phyloP scores from a whole-genome alignment of 2,797 vertebrate genomes.

The Peromyscus melanophrys region DNA sequence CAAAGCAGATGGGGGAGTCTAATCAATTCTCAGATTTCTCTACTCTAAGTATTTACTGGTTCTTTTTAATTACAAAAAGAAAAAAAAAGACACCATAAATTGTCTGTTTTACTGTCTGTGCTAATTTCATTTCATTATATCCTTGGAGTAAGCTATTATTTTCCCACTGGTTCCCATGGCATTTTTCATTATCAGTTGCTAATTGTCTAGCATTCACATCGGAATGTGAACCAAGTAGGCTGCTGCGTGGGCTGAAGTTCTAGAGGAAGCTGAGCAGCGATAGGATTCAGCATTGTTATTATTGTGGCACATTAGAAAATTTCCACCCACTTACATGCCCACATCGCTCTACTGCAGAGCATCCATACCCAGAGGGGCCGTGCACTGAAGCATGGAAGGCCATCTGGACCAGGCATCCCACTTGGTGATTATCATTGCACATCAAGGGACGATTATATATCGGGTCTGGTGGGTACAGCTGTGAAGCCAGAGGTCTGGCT shows the following conservation, averaged over 20 bases:
- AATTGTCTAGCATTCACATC: constrained; percentile 89
- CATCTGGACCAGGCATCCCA: constrained; percentile 66
- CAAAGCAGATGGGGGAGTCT: constrained; percentile 83
- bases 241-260: constrained; percentile 89
- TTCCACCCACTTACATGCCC: constrained; percentile 88
- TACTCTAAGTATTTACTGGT: constrained; percentile 87
- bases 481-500: constrained; percentile 57
- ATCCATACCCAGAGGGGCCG: constrained; percentile 65
- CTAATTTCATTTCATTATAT: constrained; percentile 92
- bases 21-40: constrained; percentile 85
- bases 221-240: constrained; percentile 88
- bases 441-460: constrained; percentile 46
- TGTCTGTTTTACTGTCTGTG: constrained; percentile 91
- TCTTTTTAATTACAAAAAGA: constrained; percentile 88
- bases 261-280: constrained; percentile 85
- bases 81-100: constrained; percentile 84
- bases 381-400: constrained; percentile 64
- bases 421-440: constrained; percentile 66
- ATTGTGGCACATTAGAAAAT: constrained; percentile 88
- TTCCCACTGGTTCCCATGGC: constrained; percentile 90
- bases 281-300: constrained; percentile 85
- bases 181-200: constrained; percentile 90
- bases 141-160: constrained; percentile 90
- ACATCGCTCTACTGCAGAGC: constrained; percentile 71
- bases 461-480: constrained; percentile 39